phyloP scores from a whole-genome alignment of 2,888 invertebrate species.

The Patella caerulea region DNA sequence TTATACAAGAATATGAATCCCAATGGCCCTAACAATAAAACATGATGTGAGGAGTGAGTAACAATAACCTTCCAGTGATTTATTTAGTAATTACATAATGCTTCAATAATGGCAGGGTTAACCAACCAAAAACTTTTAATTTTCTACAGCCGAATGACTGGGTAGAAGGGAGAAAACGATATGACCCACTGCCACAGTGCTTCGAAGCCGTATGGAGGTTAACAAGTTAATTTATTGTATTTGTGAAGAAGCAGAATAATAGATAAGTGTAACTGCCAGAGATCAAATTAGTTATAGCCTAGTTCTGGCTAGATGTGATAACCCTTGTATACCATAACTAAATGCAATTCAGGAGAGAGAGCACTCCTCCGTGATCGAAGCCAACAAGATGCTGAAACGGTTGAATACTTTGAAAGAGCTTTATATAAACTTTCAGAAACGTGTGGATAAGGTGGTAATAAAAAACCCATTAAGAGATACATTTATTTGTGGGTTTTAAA shows the following conservation, averaged over 20 bases:
- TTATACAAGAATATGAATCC: too few relatives aligned
- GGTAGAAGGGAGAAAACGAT: neutral
- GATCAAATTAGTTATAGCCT: neutral
- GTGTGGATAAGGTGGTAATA: constrained; percentile 21
- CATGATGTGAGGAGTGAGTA: too few relatives aligned
- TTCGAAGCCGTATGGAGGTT: neutral
- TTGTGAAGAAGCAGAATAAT: neutral
- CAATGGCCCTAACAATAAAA: too few relatives aligned
- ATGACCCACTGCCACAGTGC: neutral
- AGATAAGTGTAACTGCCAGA: neutral
- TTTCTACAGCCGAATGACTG: neutral
- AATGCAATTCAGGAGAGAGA: constrained; percentile 34
- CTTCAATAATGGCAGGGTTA: neutral
- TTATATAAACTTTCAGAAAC: constrained; percentile 28
- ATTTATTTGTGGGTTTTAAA: neutral
- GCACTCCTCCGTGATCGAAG: constrained; percentile 29
- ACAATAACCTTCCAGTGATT: too few relatives aligned
- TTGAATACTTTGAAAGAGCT: constrained; percentile 27
- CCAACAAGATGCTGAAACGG: constrained; percentile 28
- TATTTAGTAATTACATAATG: too few relatives aligned
- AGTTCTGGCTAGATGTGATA: constrained; percentile 28
- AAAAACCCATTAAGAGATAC: constrained; percentile 22
- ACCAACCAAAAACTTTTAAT: neutral
- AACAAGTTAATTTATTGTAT: neutral
- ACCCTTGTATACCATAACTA: constrained; percentile 30